phyloP scores from a whole-genome alignment of 2,113 vertebrate genomes.

The Prionailurus viverrinus region DNA sequence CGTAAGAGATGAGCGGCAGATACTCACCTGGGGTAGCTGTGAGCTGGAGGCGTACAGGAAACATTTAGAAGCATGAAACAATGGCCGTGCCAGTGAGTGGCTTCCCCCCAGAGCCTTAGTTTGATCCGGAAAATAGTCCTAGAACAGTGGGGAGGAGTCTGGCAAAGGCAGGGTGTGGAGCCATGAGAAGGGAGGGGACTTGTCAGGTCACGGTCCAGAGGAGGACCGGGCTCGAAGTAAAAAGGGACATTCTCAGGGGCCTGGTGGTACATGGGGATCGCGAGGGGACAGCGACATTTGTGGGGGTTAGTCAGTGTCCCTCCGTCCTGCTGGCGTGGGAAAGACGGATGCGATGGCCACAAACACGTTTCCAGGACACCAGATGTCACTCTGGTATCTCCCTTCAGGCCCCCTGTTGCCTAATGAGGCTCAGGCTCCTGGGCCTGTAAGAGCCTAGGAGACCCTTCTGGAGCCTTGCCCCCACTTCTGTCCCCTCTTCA shows the following conservation, averaged over 20 bases:
- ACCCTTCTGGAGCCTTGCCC: neutral
- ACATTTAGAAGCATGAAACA: neutral
- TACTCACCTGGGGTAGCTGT: neutral
- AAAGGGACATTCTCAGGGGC: neutral
- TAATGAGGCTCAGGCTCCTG: neutral
- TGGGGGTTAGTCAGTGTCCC: rapidly evolving
- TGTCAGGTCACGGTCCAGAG: neutral
- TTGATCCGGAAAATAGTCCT: neutral
- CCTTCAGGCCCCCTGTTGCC: neutral
- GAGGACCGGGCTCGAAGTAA: neutral
- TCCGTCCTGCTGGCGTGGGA: neutral
- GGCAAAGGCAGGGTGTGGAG: neutral
- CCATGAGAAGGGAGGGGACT: neutral
- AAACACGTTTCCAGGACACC: rapidly evolving
- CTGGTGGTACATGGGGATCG: neutral
- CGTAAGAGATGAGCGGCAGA: neutral
- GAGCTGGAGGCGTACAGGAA: neutral
- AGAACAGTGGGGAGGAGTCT: neutral
- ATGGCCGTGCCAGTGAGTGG: neutral
- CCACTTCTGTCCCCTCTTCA: neutral
- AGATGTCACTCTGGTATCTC: rapidly evolving
- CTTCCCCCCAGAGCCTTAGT: neutral
- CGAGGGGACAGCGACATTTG: neutral
- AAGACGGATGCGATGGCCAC: neutral
- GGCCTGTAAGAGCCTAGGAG: neutral